These are phyloP conservation scores for Bruchidius siliquastri DNA, from an alignment of 2,888 invertebrate genomes.

Conservation along the genomic window DNA sequence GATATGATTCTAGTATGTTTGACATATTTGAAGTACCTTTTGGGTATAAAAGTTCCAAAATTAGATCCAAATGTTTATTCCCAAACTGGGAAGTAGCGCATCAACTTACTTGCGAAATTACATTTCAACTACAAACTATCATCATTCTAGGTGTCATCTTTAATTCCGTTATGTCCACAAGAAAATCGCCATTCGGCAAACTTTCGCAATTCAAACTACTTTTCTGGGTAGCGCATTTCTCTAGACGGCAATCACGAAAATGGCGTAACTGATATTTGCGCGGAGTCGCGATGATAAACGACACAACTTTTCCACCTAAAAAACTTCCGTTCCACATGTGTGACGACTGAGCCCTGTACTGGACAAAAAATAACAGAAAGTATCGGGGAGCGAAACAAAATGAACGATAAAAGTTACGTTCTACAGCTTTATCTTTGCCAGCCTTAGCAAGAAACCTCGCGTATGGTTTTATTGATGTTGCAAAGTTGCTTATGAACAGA, in stretches of 20 bases:
- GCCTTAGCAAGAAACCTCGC: background rate
- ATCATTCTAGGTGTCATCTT: background rate
- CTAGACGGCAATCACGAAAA: background rate
- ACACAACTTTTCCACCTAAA: background rate
- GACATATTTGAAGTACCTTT: no score
- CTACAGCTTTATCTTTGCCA: background rate
- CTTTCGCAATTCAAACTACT: background rate
- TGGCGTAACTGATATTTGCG: background rate
- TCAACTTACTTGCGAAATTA: no score
- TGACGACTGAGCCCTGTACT: background rate
- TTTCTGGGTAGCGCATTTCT: background rate
- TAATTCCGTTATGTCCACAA: background rate
- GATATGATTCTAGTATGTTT: no score
- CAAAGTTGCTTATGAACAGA: background rate
- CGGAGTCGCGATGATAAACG: background rate
- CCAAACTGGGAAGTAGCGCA: no score
- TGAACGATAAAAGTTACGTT: background rate
- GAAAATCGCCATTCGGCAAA: background rate
- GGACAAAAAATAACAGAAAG: background rate
- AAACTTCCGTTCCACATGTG: background rate
- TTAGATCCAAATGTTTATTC: no score
- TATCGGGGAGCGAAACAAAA: background rate
- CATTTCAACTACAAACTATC: no score
- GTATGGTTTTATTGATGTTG: background rate
- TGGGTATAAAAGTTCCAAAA: no score